Conservation (phyloP, 2,888 invertebrate species). For the Blastobasis lacticolella region DNA sequence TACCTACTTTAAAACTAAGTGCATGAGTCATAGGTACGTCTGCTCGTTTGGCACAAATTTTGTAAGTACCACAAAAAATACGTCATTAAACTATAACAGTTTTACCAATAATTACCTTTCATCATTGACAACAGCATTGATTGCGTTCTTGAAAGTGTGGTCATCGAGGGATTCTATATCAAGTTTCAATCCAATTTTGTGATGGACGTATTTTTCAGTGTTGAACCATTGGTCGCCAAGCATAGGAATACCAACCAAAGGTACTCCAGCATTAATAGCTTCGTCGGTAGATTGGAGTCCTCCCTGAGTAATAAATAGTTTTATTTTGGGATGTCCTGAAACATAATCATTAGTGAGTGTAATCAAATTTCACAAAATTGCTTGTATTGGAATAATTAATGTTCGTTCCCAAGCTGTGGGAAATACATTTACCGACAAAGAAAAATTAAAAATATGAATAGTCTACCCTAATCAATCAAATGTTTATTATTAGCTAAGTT, state of each 20-base stretch:
- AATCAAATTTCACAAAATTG: neutral
- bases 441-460: neutral
- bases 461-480: too few relatives aligned
- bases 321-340: slow-evolving; percentile 50
- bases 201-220: slow-evolving; percentile 24
- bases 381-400: neutral
- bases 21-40: too few relatives aligned
- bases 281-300: slow-evolving; percentile 57
- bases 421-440: neutral
- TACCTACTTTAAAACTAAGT: too few relatives aligned
- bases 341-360: neutral
- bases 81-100: too few relatives aligned
- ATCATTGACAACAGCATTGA: slow-evolving; percentile 20
- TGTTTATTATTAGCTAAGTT: too few relatives aligned
- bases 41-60: too few relatives aligned
- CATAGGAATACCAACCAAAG: slow-evolving; percentile 47
- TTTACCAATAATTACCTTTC: slow-evolving; percentile 13
- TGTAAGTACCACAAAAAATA: too few relatives aligned
- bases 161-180: slow-evolving; percentile 24
- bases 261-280: slow-evolving; percentile 43
- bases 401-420: neutral
- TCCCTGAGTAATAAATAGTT: slow-evolving; percentile 56
- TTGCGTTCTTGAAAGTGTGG: slow-evolving; percentile 19
- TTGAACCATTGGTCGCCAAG: slow-evolving; percentile 51
- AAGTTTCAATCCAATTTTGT: slow-evolving; percentile 32